Base-by-base conservation (phyloP, 2,113 vertebrate species). In the Albula goreensis region DNA sequence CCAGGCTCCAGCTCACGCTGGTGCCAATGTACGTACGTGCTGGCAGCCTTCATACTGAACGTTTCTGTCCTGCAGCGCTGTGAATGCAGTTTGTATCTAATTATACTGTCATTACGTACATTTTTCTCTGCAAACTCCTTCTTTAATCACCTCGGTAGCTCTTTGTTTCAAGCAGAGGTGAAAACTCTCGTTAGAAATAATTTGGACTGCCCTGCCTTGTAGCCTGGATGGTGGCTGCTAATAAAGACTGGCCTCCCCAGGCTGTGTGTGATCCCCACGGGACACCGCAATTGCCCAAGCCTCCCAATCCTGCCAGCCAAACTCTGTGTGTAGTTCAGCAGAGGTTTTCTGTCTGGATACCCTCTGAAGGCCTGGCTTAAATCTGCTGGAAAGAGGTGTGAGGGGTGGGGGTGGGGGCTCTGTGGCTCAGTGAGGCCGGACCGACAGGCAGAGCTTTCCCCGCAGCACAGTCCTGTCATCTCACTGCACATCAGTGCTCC, bases 401-500 rank as follows among this genome's bases (percentile, higher is more conserved):
- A 60, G 41, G 63, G 41, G 0, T 4, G 15, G 80, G n/a, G 6
- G 17, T 0, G 48, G 19, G 51, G 22, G 50, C 50, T 83, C 78
- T 56, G 85, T 83, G 74, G 56, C 82, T 82, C 63, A 50, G 15
- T n/a, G 17, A 3, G 77, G 66, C 63, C 50, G 10, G 11, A 19
- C 50, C 63, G 66, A 50, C 50, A 84, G 70, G 22, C 50, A 31
- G 19, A 51, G 22, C 63, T 11, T 66, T 78, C 88, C 88, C 85
- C 63, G 25, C 63, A n/a, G 60, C 85, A 2, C 85, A 57, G 51
- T 8, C 41, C 85, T 89, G 86, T 88, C 88, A 86, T 79, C 88
- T 82, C 74, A 88, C 86, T 85, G 85, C 84, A 81, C 89, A 87
- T 89, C 85, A 41, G 86, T 89, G 86, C 88, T 31, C 22, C 11